Base-by-base conservation (phyloP, 2,113 vertebrate genomes). In the Phrynocephalus versicolor region DNA sequence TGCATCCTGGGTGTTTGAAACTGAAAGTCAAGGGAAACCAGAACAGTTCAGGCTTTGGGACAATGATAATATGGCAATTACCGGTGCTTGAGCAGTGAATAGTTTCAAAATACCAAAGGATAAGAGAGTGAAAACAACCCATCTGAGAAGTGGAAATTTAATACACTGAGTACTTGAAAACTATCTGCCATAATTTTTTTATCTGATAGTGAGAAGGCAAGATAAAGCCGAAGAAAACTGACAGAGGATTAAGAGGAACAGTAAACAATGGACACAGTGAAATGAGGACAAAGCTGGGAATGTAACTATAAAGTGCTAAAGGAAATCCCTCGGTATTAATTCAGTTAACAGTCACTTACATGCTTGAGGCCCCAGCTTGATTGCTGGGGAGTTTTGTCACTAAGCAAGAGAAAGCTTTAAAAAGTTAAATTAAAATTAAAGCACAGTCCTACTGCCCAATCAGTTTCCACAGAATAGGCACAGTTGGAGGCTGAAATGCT, bases 261-360 rank as follows among this genome's bases (percentile, higher is more conserved):
- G 87, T 27, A 93, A 89, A 91, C 87, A 91, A 93, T 91, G 4
- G 3, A 78, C 85, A 78, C 85, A 93, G 85, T 15, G 83, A 90
- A 92, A 81, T 85, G 85, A 58, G 86, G 84, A 93, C 92, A 93
- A 93, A 92, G 89, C 87, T 91, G 92, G 91, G 90, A 95, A 94
- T 84, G 12, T 62, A 90, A 88, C 92, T 90, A 88, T 94, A 91
- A 94, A 95, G 89, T 91, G 88, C 90, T 91, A 88, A 89, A 92
- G 90, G 91, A 94, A 95, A 95, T 95, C 92, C 35, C 0, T 33
- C 55, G 84, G 83, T 82, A 90, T 93, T 91, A 89, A 91, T 89
- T 87, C 86, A 79, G 76, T 88, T n/a, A 87, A 88, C 83, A 93
- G 77, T 69, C 78, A 88, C 85, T 90, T 94, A 81, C 93, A 82